phyloP scores from a whole-genome alignment of 2,797 vertebrate species.

The Scyliorhinus canicula region DNA sequence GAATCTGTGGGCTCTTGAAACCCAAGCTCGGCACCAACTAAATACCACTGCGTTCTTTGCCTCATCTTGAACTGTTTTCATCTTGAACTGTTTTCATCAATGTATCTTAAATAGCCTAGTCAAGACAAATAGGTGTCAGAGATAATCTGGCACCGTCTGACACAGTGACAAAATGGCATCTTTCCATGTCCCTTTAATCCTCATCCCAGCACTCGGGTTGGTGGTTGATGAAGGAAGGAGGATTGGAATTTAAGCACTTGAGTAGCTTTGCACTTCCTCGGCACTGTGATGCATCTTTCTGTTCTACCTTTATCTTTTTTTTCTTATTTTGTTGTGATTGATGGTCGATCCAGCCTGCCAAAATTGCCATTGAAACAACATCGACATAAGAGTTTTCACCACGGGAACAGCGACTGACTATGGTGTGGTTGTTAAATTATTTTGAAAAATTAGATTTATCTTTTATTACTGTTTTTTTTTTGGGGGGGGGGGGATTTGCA shows the following conservation, averaged over 20 bases:
- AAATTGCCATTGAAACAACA: background rate
- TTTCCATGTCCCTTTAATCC: background rate
- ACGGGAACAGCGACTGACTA: background rate
- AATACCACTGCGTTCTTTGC: background rate
- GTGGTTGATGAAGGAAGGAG: background rate
- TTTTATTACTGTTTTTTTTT: background rate
- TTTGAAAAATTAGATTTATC: background rate
- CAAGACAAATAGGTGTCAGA: background rate
- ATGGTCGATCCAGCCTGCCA: background rate
- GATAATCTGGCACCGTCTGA: background rate
- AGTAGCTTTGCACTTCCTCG: background rate
- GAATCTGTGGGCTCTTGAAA: background rate
- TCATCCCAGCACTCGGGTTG: background rate
- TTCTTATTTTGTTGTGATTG: background rate
- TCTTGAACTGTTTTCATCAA: too few species aligned
- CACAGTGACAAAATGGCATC: background rate
- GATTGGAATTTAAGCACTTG: background rate
- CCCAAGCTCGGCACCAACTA: too few species aligned
- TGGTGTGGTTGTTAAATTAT: constrained; percentile 8
- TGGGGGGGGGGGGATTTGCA: background rate
- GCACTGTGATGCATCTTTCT: background rate
- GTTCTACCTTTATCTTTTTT: background rate
- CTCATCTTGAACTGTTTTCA: background rate
- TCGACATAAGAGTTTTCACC: background rate
- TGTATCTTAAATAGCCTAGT: background rate